phyloP scores from a whole-genome alignment of 2,113 vertebrate species.

The Amblyornis subalaris region DNA sequence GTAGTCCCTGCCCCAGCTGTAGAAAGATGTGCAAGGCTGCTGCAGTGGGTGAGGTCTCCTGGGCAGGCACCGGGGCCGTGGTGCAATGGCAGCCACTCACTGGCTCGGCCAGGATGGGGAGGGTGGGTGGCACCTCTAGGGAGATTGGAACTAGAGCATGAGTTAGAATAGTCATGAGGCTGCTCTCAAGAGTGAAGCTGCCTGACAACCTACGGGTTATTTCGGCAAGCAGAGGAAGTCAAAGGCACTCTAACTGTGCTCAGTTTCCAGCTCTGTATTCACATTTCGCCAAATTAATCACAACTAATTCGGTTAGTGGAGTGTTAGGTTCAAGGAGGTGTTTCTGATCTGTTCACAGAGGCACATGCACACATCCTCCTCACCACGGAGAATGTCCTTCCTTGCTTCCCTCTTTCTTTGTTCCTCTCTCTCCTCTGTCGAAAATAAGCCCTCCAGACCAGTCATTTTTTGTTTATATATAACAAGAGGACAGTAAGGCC shows the following conservation, averaged over 20 bases:
- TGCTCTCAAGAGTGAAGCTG: background rate
- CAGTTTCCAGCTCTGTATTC: background rate
- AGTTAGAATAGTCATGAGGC: background rate
- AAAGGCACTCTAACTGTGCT: background rate
- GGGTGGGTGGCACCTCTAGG: background rate
- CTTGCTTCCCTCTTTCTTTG: background rate
- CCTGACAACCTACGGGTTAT: background rate
- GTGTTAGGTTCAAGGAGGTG: background rate
- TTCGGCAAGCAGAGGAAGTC: background rate
- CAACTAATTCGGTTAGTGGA: background rate
- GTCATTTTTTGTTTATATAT: background rate
- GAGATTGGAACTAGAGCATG: background rate
- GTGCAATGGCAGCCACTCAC: fast-evolving
- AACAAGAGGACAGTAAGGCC: background rate
- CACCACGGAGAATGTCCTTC: background rate
- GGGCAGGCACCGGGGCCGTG: fast-evolving
- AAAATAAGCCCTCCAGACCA: background rate
- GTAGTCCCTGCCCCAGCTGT: background rate
- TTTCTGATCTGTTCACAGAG: background rate
- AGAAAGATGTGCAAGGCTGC: background rate
- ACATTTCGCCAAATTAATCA: background rate
- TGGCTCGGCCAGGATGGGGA: background rate
- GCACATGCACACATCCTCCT: background rate
- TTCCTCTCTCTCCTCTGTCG: background rate
- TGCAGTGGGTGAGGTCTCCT: fast-evolving